Evolutionary conservation across 1,140 invertebrate species (phyloP).

Genomic region (Drosophila pandora): DNA sequence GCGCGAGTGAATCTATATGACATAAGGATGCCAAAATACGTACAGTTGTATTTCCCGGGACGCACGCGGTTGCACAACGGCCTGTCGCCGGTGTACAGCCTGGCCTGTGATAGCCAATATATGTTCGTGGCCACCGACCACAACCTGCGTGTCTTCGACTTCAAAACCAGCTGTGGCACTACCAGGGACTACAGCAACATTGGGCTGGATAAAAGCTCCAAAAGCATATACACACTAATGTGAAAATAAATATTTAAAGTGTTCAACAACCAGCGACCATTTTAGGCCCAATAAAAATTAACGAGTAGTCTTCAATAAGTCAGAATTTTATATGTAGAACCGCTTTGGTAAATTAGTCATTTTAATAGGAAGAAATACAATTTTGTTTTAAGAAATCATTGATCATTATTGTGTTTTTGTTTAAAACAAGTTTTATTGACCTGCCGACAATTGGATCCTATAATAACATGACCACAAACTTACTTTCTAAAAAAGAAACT

Average conservation of each 20-base stretch:
- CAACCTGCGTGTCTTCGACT: constrained; percentile 86
- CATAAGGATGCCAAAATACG: constrained; percentile 85
- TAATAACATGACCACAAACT: constrained; percentile 71
- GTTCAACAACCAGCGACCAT: background rate
- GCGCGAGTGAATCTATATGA: constrained; percentile 88
- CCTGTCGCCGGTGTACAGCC: constrained; percentile 87
- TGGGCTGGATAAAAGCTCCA: background rate
- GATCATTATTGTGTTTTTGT: background rate
- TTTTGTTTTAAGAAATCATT: too few species aligned
- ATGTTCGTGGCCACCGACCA: constrained; percentile 87
- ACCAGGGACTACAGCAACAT: constrained; percentile 73
- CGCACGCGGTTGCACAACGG: constrained; percentile 48
- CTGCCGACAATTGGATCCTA: constrained; percentile 67
- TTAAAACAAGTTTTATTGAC: constrained; percentile 64
- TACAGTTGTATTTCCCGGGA: constrained; percentile 84
- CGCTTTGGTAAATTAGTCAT: too few species aligned
- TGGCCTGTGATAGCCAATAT: constrained; percentile 86
- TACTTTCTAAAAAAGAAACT: constrained; percentile 63
- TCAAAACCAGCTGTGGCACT: constrained; percentile 80
- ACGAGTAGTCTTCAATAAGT: too few species aligned
- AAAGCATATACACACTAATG: background rate
- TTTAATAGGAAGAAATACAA: too few species aligned
- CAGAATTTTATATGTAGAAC: too few species aligned
- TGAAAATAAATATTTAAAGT: constrained; percentile 13
- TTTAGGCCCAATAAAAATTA: background rate